Percentiles rank a stretch among this genome's conserved stretches.
phyloP scores from a whole-genome alignment of 2,113 vertebrate genomes.

The Eclectus roratus region DNA sequence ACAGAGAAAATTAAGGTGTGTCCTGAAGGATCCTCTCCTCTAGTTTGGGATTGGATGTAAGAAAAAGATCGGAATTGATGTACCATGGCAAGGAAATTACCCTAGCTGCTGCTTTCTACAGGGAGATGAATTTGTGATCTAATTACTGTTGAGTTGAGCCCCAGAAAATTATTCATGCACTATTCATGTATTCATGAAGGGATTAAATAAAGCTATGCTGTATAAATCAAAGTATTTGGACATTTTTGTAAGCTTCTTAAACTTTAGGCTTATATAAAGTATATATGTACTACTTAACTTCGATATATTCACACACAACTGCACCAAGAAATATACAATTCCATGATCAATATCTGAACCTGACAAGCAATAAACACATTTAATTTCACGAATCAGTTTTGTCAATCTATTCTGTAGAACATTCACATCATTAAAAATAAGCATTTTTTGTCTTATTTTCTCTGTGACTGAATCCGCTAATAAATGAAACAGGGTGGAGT shows the following conservation, averaged over 20 bases:
- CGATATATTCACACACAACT: neutral
- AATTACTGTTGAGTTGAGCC: neutral
- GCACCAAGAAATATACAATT: neutral
- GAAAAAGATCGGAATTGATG: conserved; percentile 33
- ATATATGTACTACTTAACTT: neutral
- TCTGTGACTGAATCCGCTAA: neutral
- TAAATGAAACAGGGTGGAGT: neutral
- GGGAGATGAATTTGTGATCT: neutral
- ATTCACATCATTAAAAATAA: neutral
- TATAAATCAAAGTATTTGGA: neutral
- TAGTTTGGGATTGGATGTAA: neutral
- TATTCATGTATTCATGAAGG: neutral
- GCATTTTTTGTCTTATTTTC: neutral
- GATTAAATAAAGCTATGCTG: neutral
- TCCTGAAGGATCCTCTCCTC: neutral
- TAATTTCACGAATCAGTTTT: neutral
- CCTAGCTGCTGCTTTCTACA: neutral
- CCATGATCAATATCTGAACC: neutral
- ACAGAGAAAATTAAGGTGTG: neutral
- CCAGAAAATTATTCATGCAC: neutral
- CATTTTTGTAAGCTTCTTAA: neutral
- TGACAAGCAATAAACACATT: neutral
- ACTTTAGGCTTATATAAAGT: neutral
- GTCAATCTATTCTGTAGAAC: neutral
- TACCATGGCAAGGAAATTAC: neutral